These are phyloP conservation scores for Gnathonemus echidnorhynchus DNA, from an alignment of 2,113 vertebrate genomes.

Conservation along the genomic window DNA sequence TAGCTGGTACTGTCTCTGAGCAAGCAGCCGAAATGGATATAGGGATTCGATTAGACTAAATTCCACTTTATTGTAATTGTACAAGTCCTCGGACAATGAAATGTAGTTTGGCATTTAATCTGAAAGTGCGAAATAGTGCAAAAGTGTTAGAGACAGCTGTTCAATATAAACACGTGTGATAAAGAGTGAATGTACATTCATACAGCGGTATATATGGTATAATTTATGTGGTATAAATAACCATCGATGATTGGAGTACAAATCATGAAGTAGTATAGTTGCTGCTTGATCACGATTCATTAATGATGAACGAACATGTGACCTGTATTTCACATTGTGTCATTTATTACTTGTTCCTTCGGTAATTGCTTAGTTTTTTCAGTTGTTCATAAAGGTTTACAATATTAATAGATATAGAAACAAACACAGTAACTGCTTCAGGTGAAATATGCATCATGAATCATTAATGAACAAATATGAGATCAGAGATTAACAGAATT, in stretches of 20 bases:
- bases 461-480: not conserved
- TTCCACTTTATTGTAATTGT: not conserved
- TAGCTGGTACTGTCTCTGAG: not conserved
- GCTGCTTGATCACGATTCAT: not conserved
- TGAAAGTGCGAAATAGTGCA: not conserved
- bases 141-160: not conserved
- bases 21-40: not conserved
- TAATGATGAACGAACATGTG: not conserved
- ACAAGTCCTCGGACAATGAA: not conserved
- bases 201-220: not conserved
- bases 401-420: not conserved
- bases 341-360: not conserved
- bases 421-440: too few relatives aligned
- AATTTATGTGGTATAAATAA: too few relatives aligned
- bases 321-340: not conserved
- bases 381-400: not conserved
- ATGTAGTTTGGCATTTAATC: not conserved
- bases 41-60: not conserved
- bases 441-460: not conserved
- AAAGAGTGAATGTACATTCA: not conserved
- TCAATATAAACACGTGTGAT: not conserved
- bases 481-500: not conserved
- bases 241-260: not conserved
- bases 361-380: not conserved
- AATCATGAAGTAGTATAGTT: not conserved